Conservation (phyloP, 1,140 invertebrate species). For the honey bee (Apis mellifera) region DNA sequence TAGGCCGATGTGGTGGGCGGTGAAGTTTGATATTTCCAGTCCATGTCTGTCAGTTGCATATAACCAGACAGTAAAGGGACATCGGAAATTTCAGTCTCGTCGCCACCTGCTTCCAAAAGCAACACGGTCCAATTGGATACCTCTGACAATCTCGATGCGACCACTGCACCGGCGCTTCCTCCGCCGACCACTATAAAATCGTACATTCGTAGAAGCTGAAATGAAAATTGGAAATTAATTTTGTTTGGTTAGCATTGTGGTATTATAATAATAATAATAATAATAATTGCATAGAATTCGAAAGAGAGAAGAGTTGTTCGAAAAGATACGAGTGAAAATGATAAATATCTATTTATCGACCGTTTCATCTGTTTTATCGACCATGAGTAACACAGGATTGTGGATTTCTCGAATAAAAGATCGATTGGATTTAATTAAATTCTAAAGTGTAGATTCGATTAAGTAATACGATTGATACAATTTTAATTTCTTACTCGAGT, state of each 20-base stretch:
- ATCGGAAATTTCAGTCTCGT: conserved; percentile 91
- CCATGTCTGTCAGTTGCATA: conserved; percentile 89
- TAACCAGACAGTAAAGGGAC: conserved; percentile 89
- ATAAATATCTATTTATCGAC: no score
- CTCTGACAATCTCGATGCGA: conserved; percentile 93
- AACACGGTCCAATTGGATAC: conserved; percentile 90
- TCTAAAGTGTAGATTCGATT: no score
- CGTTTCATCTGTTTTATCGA: background rate
- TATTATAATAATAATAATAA: background rate
- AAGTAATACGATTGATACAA: no score
- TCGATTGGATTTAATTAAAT: no score
- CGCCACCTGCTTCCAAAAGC: conserved; percentile 91
- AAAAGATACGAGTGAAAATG: background rate
- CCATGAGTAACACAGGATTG: background rate
- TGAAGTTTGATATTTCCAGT: conserved; percentile 95
- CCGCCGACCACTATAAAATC: conserved; percentile 95
- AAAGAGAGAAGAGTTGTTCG: background rate
- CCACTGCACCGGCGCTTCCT: conserved; percentile 94
- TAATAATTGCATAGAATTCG: no score
- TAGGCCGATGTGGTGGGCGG: conserved; percentile 88
- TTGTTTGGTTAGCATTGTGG: background rate
- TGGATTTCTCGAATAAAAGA: no score
- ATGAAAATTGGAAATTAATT: background rate
- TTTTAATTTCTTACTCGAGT: background rate
- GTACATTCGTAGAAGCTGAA: conserved; percentile 87